These are phyloP conservation scores for Oreamnos americanus DNA, from an alignment of 2,113 vertebrate genomes.

Conservation along the genomic window DNA sequence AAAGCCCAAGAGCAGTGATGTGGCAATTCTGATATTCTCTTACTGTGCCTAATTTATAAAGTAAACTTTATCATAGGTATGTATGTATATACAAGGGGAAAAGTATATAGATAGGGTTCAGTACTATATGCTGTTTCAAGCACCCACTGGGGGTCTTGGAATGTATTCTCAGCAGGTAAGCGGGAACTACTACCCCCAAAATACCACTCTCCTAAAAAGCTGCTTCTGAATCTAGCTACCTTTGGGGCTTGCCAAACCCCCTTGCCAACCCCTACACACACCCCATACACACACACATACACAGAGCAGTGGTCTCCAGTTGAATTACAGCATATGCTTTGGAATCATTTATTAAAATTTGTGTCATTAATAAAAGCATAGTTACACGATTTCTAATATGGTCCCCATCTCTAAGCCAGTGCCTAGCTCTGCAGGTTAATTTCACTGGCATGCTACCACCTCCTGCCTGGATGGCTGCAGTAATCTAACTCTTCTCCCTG, in stretches of 20 bases:
- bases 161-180: not conserved
- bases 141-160: not conserved
- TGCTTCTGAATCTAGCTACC: not conserved
- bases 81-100: not conserved
- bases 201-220: not conserved
- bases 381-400: not conserved
- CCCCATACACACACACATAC: not conserved
- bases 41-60: not conserved
- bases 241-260: not conserved
- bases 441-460: not conserved
- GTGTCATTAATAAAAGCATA: not conserved
- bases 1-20: not conserved
- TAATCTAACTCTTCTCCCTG: not conserved
- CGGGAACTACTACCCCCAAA: not conserved
- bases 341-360: constrained; percentile 32
- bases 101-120: not conserved
- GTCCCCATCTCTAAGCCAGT: not conserved
- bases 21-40: not conserved
- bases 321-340: constrained; percentile 7
- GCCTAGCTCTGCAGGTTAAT: not conserved
- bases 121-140: not conserved
- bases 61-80: not conserved
- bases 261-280: not conserved
- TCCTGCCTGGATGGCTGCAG: not conserved
- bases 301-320: not conserved